Evolutionary conservation across 2,888 invertebrate species (phyloP).

Genomic region (Itoplectis maculator): DNA sequence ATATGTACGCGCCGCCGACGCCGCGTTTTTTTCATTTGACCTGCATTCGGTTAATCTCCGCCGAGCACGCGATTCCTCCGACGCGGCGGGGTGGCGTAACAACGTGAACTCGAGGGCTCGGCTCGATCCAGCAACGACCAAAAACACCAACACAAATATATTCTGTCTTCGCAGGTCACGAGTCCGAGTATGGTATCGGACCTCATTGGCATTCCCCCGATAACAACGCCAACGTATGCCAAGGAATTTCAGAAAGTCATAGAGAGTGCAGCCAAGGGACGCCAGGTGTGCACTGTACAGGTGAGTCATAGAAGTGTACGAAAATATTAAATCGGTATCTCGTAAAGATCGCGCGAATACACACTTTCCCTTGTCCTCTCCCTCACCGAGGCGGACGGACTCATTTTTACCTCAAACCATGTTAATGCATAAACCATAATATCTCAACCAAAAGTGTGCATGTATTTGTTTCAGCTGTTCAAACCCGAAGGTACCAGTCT

Average conservation of each 20-base stretch:
- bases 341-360: too few species aligned
- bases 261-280: conserved; percentile 86
- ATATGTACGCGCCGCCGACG: too few species aligned
- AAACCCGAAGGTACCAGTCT: conserved; percentile 89
- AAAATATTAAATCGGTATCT: too few species aligned
- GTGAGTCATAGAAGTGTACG: conserved; percentile 55
- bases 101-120: neutral
- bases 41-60: neutral
- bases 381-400: too few species aligned
- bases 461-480: conserved; percentile 84
- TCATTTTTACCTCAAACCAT: neutral
- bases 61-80: neutral
- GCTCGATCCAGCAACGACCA: neutral
- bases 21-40: neutral
- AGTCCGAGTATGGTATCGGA: conserved; percentile 84
- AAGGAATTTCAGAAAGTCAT: conserved; percentile 86
- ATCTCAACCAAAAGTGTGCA: conserved; percentile 7
- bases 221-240: conserved; percentile 86
- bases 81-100: neutral
- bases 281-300: conserved; percentile 87
- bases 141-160: neutral
- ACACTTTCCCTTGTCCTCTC: too few species aligned
- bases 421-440: neutral
- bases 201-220: conserved; percentile 85
- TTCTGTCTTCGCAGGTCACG: conserved; percentile 79